A percentile compares a stretch with the other conserved stretches of the same genome.
phyloP scores from a whole-genome alignment of 2,888 invertebrate genomes.

The Phania funesta region DNA sequence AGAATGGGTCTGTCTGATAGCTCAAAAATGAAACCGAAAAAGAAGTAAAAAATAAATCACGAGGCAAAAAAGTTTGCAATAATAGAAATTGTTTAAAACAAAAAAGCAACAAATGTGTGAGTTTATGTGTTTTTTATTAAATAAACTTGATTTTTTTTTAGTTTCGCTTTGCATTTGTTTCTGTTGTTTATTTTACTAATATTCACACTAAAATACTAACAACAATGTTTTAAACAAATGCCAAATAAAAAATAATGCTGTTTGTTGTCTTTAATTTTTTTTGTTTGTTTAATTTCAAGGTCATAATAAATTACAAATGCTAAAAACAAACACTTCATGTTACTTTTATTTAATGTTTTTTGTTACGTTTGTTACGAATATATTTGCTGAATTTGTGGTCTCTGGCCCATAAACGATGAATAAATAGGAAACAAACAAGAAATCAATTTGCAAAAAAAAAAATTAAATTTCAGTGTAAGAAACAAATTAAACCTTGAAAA shows the following conservation, averaged over 20 bases:
- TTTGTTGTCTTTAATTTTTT: constrained; percentile 17
- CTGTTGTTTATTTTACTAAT: too few relatives aligned
- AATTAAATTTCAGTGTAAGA: constrained; percentile 14
- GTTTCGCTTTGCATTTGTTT: constrained; percentile 34
- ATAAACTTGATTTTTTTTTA: constrained; percentile 54
- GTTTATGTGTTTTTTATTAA: constrained; percentile 21
- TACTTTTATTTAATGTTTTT: constrained; percentile 29
- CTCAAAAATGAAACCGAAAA: not conserved
- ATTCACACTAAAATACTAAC: constrained; percentile 14
- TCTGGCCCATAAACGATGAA: not conserved
- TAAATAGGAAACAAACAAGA: not conserved
- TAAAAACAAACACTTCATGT: constrained; percentile 54
- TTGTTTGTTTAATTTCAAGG: constrained; percentile 64
- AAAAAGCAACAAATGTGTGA: constrained; percentile 17
- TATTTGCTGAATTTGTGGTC: constrained; percentile 35
- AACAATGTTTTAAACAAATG: constrained; percentile 7
- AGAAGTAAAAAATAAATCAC: not conserved
- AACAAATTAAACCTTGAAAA: not conserved
- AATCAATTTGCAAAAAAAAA: constrained; percentile 19
- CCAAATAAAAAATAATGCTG: constrained; percentile 37
- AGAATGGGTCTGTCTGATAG: not conserved
- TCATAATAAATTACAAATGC: constrained; percentile 66
- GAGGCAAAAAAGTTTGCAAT: constrained; percentile 31
- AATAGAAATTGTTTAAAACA: constrained; percentile 47
- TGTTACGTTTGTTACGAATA: constrained; percentile 19